Evolutionary conservation across 2,888 invertebrate genomes (phyloP), one percentile per base, ranked within the genome.

Genomic region (Pandemis corylana): DNA sequence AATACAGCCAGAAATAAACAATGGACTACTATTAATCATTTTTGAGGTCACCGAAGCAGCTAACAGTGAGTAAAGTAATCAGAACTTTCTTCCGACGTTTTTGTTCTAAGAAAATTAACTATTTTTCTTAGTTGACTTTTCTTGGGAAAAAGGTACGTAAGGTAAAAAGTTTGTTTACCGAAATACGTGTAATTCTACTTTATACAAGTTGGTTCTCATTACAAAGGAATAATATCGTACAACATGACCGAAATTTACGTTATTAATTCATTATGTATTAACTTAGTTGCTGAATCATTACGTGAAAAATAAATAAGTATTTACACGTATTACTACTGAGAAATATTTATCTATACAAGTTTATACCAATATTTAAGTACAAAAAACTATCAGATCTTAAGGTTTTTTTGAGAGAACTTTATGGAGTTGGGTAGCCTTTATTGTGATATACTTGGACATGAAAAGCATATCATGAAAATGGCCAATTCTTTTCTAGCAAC

Each of bases 1-100:
- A 80, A 81, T 82, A 78, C 69, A 61, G 63, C 68, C 75, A 71
- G 67, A 79, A 80, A 79, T 78, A 80, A 83, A 80, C 75, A 80
- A 80, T 67, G 53, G 56, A 53, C 44, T 12, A 61, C 56, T 53
- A 75, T 71, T 71, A 67, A 75, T 68, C 63, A 71, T 67, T 53
- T 67, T 70, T 68, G 53, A 71, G 71, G 71, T 53, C 71, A 53
- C 63, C 64, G 36, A 63, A 36, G n/a, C 41, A 62, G 59, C 28
- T 59, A 59, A 59, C 28, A 59, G 28, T 59, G 59, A 59, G 28
- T 12, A 59, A 63, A 63, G 41, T 63, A 63, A 59, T 59, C 59
- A 59, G 59, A 20, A 15, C 36, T 69, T 63, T 69, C 69, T 69
- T 69, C 13, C 46, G 51, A 7, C 41, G 13, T 63, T 69, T 68